These are phyloP conservation scores for Gopherus flavomarginatus DNA, from an alignment of 2,113 vertebrate genomes.

Conservation along the genomic window DNA sequence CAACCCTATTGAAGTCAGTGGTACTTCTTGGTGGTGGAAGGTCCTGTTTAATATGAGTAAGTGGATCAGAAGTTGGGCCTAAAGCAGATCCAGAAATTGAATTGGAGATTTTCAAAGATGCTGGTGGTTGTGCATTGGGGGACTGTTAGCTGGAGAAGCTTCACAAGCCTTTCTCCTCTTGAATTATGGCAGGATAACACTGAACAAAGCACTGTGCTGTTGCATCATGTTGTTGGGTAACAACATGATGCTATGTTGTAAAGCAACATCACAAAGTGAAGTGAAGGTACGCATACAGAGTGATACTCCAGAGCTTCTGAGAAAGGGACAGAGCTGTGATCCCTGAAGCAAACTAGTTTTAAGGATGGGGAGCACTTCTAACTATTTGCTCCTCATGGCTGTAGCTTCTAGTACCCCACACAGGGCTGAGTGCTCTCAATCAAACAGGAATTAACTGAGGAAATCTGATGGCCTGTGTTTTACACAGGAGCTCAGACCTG, in stretches of 20 bases:
- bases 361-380: neutral
- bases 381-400: neutral
- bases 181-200: constrained; percentile 18
- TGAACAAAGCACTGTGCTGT: neutral
- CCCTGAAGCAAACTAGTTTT: neutral
- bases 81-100: neutral
- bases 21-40: neutral
- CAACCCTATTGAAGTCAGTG: neutral
- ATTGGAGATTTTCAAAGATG: neutral
- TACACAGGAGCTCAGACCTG: neutral
- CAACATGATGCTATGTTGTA: neutral
- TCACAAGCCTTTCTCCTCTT: constrained; percentile 46
- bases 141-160: neutral
- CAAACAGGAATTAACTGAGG: neutral
- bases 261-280: neutral
- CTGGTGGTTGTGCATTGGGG: neutral
- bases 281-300: accelerated
- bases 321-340: neutral
- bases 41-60: neutral
- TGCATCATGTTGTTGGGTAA: neutral
- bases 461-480: neutral
- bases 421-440: neutral
- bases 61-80: neutral
- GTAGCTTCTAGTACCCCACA: neutral
- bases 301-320: neutral